Evolutionary conservation across 2,113 vertebrate genomes (phyloP).

Genomic region (Glareola pratincola): DNA sequence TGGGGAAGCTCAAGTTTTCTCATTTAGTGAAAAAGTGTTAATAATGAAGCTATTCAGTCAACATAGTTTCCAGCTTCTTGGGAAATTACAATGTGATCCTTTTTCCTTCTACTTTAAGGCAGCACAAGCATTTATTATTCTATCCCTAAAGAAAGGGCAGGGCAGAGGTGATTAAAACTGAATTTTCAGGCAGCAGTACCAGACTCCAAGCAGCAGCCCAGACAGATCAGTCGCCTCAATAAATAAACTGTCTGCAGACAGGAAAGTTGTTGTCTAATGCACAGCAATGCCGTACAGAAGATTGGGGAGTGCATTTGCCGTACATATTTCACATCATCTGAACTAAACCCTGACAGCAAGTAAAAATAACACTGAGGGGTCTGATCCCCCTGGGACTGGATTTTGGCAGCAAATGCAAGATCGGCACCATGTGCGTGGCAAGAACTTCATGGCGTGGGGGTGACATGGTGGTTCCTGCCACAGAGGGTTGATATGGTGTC

Average conservation of each 20-base stretch:
- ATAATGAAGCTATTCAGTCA: neutral
- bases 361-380: neutral
- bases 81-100: neutral
- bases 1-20: neutral
- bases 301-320: neutral
- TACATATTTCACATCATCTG: neutral
- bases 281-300: neutral
- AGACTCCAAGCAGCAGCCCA: neutral
- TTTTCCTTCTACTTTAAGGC: neutral
- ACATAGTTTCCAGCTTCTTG: neutral
- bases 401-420: neutral
- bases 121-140: constrained; percentile 11
- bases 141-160: neutral
- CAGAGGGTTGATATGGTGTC: neutral
- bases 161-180: neutral
- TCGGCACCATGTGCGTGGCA: neutral
- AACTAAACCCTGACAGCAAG: neutral
- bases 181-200: neutral
- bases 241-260: constrained; percentile 26
- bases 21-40: neutral
- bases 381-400: neutral
- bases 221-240: rapidly evolving
- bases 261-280: neutral
- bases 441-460: neutral
- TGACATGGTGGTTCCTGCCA: neutral